Base-by-base conservation (phyloP, 1,140 invertebrate species). In the Drosophila arizonae region DNA sequence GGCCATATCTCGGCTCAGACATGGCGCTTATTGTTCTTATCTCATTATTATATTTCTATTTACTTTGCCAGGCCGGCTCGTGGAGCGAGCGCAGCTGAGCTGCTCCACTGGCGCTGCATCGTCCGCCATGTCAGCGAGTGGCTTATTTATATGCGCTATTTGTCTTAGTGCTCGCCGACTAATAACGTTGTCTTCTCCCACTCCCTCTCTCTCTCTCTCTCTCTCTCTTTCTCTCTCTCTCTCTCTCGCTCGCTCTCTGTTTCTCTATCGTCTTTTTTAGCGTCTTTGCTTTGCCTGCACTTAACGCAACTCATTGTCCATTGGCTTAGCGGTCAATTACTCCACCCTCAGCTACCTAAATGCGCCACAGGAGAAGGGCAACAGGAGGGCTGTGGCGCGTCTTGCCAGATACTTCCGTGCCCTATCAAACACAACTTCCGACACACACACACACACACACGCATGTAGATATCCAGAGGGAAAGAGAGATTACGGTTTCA, bases 81-180 rank as follows among this genome's bases (percentile, higher is more conserved):
- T 55, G 28, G 41, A 28, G 30, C 52, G 5, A 39, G 52, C 41
- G 15, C 36, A 24, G 11, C 30, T 48, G 26, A 21, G 41, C 51
- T 57, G 50, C n/a, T 46, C 26, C 21, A 13, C 24, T 11, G 21
- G 15, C 28, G 10, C 21, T 50, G 17, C 17, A 9, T 33, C 41
- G 36, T 13, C 41, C 24, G 28, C 55, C 52, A 28, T 66, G 43
- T 60, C 62, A 56, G 66, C 67, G 48, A 72, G 67, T 75, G 65
- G 80, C 84, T 88, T 88, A 88, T 88, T 88, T 88, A 88, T 88
- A 84, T 84, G 80, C 73, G 79, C 72, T 88, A 88, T 88, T 88
- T 88, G 84, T 88, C 85, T 88, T 80, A 79, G 71, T 76, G 75
- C 57, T 68, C 61, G 74, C 71, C 69, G 88, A 88, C 84, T 88